Percentiles rank a stretch among this genome's conserved stretches.
phyloP scores from a whole-genome alignment of 2,113 vertebrate genomes.

The Accipiter cooperii region DNA sequence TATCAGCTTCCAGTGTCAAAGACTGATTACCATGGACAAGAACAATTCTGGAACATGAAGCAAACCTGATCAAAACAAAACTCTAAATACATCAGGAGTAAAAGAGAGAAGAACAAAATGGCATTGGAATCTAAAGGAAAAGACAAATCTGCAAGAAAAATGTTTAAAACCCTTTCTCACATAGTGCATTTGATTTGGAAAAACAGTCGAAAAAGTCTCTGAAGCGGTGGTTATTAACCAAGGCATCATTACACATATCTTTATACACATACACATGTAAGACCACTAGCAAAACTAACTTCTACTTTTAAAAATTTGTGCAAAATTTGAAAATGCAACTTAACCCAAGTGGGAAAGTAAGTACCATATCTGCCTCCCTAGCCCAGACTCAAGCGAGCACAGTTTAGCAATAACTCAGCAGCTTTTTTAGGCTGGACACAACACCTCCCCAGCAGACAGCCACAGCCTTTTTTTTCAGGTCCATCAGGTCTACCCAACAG shows the following conservation, averaged over 20 bases:
- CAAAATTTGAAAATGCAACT: background rate
- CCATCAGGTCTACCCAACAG: background rate
- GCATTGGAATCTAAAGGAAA: background rate
- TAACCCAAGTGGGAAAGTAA: background rate
- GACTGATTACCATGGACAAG: conserved; percentile 36
- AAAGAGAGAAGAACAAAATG: background rate
- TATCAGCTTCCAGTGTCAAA: conserved; percentile 6
- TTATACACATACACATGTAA: background rate
- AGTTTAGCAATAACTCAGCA: background rate
- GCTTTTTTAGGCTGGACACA: background rate
- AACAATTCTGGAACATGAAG: conserved; percentile 20
- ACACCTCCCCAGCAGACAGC: background rate
- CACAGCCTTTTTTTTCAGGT: background rate
- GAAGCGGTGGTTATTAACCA: background rate
- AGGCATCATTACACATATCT: background rate
- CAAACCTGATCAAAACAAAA: background rate
- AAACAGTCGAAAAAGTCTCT: background rate
- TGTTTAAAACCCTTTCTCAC: background rate
- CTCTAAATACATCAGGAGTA: background rate
- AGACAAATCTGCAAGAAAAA: background rate
- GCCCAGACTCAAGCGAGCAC: background rate
- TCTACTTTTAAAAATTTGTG: background rate
- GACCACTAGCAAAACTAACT: background rate
- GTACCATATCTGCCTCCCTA: background rate
- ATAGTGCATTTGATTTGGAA: background rate